Conservation (phyloP, 2,797 vertebrate genomes). For the Lagorchestes hirsutus region DNA sequence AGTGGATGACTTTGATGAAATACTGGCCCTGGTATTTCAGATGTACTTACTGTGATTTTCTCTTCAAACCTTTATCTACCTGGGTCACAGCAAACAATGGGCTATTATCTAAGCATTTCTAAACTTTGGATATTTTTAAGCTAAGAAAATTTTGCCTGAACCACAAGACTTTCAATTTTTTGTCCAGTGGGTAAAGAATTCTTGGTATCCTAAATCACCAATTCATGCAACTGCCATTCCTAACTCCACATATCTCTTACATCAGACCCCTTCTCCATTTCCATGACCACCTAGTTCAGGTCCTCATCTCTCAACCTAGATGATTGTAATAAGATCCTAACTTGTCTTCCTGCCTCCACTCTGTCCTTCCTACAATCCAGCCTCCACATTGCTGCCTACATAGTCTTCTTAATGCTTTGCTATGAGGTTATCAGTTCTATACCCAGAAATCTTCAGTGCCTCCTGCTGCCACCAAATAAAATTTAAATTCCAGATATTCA, state of each 20-base stretch:
- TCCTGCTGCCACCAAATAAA: too few species aligned
- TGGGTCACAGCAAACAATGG: background rate
- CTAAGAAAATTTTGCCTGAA: background rate
- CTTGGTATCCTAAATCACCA: background rate
- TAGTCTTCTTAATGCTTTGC: too few species aligned
- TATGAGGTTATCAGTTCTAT: too few species aligned
- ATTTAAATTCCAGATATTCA: too few species aligned
- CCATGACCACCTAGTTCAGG: background rate
- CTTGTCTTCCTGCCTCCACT: background rate
- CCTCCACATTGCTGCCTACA: too few species aligned
- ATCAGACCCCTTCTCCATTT: background rate
- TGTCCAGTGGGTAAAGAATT: background rate
- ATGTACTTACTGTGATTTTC: too few species aligned
- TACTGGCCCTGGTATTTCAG: background rate
- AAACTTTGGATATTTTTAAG: background rate
- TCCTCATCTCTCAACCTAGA: background rate
- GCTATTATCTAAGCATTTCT: background rate
- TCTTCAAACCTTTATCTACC: background rate
- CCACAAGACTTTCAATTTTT: background rate
- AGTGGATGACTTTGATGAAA: background rate
- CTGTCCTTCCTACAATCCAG: too few species aligned
- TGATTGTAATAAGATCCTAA: background rate
- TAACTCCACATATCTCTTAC: background rate
- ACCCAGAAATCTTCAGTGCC: too few species aligned
- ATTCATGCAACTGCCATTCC: background rate